phyloP scores from a whole-genome alignment of 2,113 vertebrate genomes.

The Zeus faber region DNA sequence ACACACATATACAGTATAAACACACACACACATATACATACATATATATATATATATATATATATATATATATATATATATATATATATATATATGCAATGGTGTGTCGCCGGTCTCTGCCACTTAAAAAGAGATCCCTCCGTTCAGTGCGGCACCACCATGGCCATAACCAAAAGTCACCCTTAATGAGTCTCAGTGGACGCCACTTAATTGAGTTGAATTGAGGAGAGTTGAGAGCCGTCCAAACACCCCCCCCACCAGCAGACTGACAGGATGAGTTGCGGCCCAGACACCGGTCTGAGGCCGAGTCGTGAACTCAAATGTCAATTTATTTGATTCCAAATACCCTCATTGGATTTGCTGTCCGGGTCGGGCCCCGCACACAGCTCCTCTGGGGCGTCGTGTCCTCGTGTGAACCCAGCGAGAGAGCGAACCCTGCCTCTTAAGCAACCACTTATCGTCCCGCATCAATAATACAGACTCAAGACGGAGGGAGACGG shows the following conservation, averaged over 20 bases:
- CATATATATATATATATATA: too few species aligned
- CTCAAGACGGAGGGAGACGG: constrained; percentile 8
- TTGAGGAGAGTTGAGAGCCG: not conserved
- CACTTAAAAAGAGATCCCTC: too few species aligned
- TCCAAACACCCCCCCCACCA: not conserved
- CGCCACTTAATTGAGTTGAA: constrained; percentile 17
- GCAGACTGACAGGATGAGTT: constrained; percentile 2
- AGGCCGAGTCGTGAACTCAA: constrained; percentile 27
- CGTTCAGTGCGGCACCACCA: too few species aligned
- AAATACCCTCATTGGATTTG: constrained; percentile 3
- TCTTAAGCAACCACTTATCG: constrained; percentile 50
- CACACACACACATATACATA: too few species aligned
- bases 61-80: too few species aligned
- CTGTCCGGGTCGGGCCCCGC: not conserved
- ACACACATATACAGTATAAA: too few species aligned
- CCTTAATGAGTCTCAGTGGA: constrained; percentile 15
- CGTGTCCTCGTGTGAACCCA: not conserved
- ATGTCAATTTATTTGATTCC: constrained; percentile 9
- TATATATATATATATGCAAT: too few species aligned
- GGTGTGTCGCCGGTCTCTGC: too few species aligned
- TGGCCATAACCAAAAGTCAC: not conserved
- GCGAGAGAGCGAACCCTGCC: constrained; percentile 21
- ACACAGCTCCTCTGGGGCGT: constrained; percentile 1
- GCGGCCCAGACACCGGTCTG: not conserved
- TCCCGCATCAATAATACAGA: constrained; percentile 43